These are phyloP conservation scores for Crocodylus rhombifer DNA, from an alignment of 2,797 vertebrate genomes.

Conservation along the genomic window DNA sequence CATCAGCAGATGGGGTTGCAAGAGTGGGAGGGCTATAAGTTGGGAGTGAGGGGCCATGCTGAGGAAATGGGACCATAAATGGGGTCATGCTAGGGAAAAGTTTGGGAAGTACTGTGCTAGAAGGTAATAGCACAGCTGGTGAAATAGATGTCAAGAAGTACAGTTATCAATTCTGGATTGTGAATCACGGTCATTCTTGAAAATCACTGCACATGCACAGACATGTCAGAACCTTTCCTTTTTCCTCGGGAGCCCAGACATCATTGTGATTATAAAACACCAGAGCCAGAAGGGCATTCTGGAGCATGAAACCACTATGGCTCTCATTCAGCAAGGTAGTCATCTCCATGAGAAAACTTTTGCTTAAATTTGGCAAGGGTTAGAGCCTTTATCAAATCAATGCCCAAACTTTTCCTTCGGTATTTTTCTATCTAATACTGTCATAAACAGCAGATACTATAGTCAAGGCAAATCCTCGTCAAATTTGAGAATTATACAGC, in stretches of 20 bases:
- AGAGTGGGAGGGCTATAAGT: too few species aligned
- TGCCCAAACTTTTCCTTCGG: not conserved
- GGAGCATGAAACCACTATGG: not conserved
- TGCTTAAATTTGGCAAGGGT: too few species aligned
- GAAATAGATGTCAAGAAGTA: not conserved
- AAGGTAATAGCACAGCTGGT: not conserved
- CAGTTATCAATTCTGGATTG: not conserved
- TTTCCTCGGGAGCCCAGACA: not conserved
- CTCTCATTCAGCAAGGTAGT: not conserved
- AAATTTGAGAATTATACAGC: not conserved
- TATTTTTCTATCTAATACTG: not conserved
- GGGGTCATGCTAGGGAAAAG: too few species aligned
- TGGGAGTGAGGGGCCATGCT: too few species aligned
- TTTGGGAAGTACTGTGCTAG: not conserved
- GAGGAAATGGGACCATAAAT: too few species aligned
- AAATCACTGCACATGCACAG: not conserved
- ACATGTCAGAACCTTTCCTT: not conserved
- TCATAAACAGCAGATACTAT: not conserved
- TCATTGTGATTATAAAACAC: not conserved
- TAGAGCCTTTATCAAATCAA: not conserved
- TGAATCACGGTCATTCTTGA: not conserved
- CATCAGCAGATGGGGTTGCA: too few species aligned
- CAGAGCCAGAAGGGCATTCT: not conserved
- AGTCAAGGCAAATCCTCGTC: not conserved
- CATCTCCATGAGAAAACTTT: too few species aligned